Evolutionary conservation across 2,113 vertebrate species (phyloP).

Genomic region (Penelope pileata): DNA sequence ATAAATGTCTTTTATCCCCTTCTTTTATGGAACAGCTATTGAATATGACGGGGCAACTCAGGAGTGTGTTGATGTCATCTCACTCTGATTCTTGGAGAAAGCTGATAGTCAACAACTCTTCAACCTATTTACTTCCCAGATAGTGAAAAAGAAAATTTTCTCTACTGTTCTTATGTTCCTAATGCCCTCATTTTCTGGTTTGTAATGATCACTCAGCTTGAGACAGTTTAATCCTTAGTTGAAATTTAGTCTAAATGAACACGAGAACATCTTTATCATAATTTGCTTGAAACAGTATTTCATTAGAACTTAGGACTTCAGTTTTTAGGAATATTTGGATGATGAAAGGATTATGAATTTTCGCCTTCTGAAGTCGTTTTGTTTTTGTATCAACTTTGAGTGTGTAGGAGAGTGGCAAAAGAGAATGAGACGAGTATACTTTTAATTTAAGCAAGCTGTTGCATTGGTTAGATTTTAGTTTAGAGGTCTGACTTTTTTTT

Average conservation of each 20-base stretch:
- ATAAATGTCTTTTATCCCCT: not conserved
- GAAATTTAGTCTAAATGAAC: not conserved
- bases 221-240: not conserved
- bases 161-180: not conserved
- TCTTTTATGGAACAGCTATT: not conserved
- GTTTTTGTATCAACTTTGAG: not conserved
- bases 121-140: not conserved
- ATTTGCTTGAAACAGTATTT: not conserved
- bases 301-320: not conserved
- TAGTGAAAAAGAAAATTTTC: not conserved
- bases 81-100: not conserved
- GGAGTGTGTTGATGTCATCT: not conserved
- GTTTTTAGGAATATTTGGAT: not conserved
- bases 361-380: not conserved
- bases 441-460: not conserved
- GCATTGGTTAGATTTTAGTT: not conserved
- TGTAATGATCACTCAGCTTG: not conserved
- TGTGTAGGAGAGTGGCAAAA: not conserved
- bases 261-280: not conserved
- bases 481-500: not conserved
- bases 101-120: not conserved
- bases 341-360: not conserved
- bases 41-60: not conserved
- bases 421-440: not conserved
- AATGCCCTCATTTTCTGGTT: not conserved